phyloP scores from a whole-genome alignment of 1,140 invertebrate species.

The Cepaea nemoralis region DNA sequence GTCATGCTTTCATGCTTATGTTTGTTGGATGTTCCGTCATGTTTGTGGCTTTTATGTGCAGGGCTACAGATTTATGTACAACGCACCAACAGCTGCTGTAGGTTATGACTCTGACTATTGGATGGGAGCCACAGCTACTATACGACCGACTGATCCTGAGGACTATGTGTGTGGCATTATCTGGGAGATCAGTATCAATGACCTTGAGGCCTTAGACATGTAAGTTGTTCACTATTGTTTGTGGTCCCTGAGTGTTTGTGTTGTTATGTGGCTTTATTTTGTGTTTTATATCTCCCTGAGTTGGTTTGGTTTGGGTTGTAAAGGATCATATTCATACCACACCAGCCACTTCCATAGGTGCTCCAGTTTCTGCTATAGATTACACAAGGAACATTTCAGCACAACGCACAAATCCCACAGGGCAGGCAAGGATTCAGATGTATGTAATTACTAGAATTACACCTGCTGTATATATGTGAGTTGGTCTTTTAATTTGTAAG shows the following conservation, averaged over 20 bases:
- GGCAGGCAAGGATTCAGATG: no score
- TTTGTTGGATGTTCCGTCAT: not conserved
- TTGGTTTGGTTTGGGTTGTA: no score
- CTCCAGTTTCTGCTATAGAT: no score
- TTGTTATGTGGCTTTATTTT: no score
- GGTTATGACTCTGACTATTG: not conserved
- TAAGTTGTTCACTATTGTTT: not conserved
- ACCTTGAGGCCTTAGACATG: constrained; percentile 8
- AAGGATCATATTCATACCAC: no score
- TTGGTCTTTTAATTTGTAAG: no score
- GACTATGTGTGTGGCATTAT: constrained; percentile 11
- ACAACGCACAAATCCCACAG: no score
- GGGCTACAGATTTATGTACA: constrained; percentile 3
- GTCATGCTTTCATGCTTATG: not conserved
- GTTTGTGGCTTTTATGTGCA: not conserved
- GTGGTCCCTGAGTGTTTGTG: not conserved
- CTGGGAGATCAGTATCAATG: not conserved
- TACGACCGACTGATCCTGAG: not conserved
- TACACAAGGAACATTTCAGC: no score
- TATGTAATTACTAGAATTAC: no score
- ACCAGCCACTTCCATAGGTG: no score
- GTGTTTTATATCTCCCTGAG: no score
- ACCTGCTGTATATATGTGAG: no score
- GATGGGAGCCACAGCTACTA: constrained; percentile 16
- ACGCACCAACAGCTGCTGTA: not conserved